Evolutionary conservation across 2,113 vertebrate species (phyloP), one percentile per base, ranked within the genome.

Genomic region (Rattus rattus): DNA sequence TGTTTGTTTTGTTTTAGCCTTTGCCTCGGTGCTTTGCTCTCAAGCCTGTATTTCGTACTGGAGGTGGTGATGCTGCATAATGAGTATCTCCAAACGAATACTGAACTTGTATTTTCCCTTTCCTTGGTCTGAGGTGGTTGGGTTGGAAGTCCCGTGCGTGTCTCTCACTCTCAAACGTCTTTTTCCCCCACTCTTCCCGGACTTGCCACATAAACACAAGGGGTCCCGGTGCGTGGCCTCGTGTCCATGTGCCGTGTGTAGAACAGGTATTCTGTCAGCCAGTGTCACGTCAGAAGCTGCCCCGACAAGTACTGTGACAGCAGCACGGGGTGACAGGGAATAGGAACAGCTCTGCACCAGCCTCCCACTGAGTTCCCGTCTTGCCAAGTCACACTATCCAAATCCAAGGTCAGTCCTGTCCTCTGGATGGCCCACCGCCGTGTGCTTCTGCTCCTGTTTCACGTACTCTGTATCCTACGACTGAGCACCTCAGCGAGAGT

Each of bases 211-310:
- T 1, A 7, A 22, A 56, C 28, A 22, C 24, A 4, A 5, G 7
- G 49, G n/a, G 80, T 43, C 2, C 14, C 43, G 2, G 39, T 47
- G 30, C 9, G n/a, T 28, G 56, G 22, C 5, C 17, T 11, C 16
- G 1, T 22, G 10, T 13, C 4, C 13, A 1, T 2, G 4, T 6
- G 3, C 17, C 7, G 5, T 0, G 1, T 30, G 43, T 36, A 14
- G 39, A 11, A 24, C 16, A 13, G 30, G 12, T 24, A 5, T 22
- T 5, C 59, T 59, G 12, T 43, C 70, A 12, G 52, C 12, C 4
- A 26, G 54, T 26, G 10, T 1, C 22, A 6, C 1, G 28, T 13
- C 36, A 84, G 47, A n/a, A 75, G 49, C 20, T 14, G 0, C 14
- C 30, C 67, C 2, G 7, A 36, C 7, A 56, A 26, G 1, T 7